A percentile compares a stretch with the other conserved stretches of the same genome.
These are phyloP conservation scores for Molossus molossus DNA, from an alignment of 2,797 vertebrate genomes.

Conservation along the genomic window DNA sequence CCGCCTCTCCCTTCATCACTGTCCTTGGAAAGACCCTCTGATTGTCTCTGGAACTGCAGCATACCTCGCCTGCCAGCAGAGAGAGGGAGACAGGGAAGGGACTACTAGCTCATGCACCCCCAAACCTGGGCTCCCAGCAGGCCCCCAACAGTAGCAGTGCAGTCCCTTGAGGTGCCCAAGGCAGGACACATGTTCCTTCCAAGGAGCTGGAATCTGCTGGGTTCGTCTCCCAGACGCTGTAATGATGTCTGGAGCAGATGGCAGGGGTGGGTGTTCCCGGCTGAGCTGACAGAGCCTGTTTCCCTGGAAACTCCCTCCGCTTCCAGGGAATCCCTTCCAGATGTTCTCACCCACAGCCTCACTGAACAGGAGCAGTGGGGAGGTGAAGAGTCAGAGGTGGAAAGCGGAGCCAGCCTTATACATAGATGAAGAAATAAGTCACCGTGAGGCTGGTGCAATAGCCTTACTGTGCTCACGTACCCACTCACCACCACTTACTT, in stretches of 20 bases:
- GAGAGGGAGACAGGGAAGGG: background rate
- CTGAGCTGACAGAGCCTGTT: conserved; percentile 56
- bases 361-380: background rate
- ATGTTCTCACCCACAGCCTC: conserved; percentile 79
- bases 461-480: background rate
- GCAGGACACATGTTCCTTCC: background rate
- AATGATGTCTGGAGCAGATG: conserved; percentile 74
- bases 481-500: background rate
- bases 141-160: background rate
- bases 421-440: background rate
- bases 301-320: conserved; percentile 73
- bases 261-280: conserved; percentile 77
- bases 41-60: background rate
- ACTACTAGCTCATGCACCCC: accelerated
- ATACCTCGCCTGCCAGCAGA: too few relatives aligned
- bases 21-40: background rate
- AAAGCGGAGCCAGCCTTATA: background rate
- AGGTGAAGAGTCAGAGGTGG: background rate
- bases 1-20: background rate
- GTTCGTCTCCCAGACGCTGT: background rate
- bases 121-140: background rate
- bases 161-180: background rate
- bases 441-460: background rate
- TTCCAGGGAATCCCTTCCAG: conserved; percentile 83
- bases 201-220: conserved; percentile 4